Evolutionary conservation across 2,797 vertebrate species (phyloP).

Genomic region (Otolemur crassicaudatus): DNA sequence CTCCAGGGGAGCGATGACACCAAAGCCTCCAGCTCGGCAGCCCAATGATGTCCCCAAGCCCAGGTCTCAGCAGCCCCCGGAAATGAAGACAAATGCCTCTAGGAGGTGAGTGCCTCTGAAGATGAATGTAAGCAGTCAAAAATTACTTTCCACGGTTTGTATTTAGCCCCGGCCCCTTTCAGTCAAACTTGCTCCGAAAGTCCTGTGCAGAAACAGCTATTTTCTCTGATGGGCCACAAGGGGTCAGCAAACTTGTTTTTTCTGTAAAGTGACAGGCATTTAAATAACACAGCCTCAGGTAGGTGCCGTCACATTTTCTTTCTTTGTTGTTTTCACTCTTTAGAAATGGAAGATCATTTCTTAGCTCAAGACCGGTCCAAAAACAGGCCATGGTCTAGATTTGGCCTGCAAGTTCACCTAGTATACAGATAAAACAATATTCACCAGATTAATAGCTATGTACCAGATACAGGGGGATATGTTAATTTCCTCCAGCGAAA

Average conservation of each 20-base stretch:
- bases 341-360: neutral
- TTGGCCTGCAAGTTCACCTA: neutral
- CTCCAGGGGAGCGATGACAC: neutral
- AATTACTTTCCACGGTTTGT: neutral
- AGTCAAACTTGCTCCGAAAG: neutral
- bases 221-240: conserved; percentile 45
- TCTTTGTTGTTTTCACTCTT: neutral
- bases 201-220: neutral
- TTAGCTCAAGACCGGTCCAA: neutral
- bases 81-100: neutral
- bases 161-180: neutral
- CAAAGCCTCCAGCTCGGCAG: neutral
- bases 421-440: neutral
- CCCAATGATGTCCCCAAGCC: neutral
- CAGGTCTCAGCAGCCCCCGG: too few relatives aligned
- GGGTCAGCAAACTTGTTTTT: conserved; percentile 42
- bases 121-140: neutral
- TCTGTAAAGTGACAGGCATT: neutral
- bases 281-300: too few relatives aligned
- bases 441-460: neutral
- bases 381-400: neutral
- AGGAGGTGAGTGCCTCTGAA: neutral
- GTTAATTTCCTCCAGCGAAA: neutral
- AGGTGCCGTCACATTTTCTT: neutral
- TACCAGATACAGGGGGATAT: neutral